A percentile compares a stretch with the other conserved stretches of the same genome.
Conservation (phyloP, 2,797 vertebrate genomes). For the Melanotaenia maccullochi region DNA sequence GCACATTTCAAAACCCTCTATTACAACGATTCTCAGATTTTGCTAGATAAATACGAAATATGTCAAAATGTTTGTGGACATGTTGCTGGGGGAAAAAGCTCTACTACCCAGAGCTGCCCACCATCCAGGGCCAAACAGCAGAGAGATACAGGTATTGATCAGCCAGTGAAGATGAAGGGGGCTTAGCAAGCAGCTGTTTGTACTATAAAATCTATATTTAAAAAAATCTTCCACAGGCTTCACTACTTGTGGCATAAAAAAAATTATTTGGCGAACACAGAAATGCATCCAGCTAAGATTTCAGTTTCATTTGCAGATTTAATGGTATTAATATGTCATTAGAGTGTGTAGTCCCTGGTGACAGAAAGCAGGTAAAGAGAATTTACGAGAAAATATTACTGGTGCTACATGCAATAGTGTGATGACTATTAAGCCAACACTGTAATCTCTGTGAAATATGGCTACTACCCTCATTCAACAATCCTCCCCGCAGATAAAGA, state of each 20-base stretch:
- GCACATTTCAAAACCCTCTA: conserved; percentile 11
- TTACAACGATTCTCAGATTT: conserved; percentile 10
- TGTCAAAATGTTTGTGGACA: conserved; percentile 1
- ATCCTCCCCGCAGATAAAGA: neutral
- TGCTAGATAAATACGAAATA: neutral
- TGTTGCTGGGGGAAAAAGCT: neutral
- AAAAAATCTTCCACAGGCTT: neutral
- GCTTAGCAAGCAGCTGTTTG: conserved; percentile 6
- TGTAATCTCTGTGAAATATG: neutral
- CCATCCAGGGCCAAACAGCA: neutral
- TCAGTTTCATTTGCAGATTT: conserved; percentile 1
- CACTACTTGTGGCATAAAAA: conserved; percentile 5
- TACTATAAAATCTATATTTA: neutral
- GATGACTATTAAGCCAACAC: neutral
- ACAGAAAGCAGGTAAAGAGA: neutral
- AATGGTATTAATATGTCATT: neutral
- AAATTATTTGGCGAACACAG: conserved; percentile 5
- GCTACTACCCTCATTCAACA: neutral
- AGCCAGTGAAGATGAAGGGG: conserved; percentile 10
- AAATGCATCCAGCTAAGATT: neutral
- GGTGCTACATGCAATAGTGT: neutral
- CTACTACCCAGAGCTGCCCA: neutral
- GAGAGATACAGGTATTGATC: conserved; percentile 8
- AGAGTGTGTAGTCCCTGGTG: neutral
- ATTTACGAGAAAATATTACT: conserved; percentile 1